Evolutionary conservation across 64 coral and sea anemone genomes (phyloP), one percentile per base, ranked within the genome.

Genomic region (Pocillopora verrucosa): DNA sequence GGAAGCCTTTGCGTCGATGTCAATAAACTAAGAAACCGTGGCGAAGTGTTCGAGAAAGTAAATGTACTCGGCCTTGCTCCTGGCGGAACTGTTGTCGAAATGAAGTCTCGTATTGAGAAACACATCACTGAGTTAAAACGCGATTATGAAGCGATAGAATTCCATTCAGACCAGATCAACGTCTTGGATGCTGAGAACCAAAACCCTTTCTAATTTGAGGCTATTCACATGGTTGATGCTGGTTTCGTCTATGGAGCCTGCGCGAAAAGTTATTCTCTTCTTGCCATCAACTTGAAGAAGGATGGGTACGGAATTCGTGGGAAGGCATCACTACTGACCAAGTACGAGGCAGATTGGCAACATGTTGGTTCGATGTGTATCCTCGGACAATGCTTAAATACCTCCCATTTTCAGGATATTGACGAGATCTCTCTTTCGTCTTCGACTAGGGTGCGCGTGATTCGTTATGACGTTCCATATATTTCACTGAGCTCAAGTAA

Each of bases 231-330:
- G 2, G 30, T 30, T 30, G 30, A 30, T 30, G 30, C 0, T 30
- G 30, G 87, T 89, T 35, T 89, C 26, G 79, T 91, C 72, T 91
- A 91, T 60, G 59, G 62, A 25, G 80, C 80, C 59, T 91, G 72
- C 13, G 86, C 25, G 37, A 25, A 73, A 19, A 76, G 61, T 11
- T 63, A 60, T 41, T 76, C 76, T 34, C 87, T 92, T 87, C 19
- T 87, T 79, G 91, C 60, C 74, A 65, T 92, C 79, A 87, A 83
- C 60, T 79, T 60, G 75, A 68, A 61, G 70, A 87, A 75, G 20
- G 63, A 92, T 60, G 91, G 84, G 45, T 87, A 92, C 87, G 91
- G 91, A 36, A 76, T 92, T 92, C 84, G 84, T 72, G 91, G 83
- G 80, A 61, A 87, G 12, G 75, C 58, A 80, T 36, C 36, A 87